phyloP scores from a whole-genome alignment of 2,797 vertebrate genomes.

The Paguma larvata region DNA sequence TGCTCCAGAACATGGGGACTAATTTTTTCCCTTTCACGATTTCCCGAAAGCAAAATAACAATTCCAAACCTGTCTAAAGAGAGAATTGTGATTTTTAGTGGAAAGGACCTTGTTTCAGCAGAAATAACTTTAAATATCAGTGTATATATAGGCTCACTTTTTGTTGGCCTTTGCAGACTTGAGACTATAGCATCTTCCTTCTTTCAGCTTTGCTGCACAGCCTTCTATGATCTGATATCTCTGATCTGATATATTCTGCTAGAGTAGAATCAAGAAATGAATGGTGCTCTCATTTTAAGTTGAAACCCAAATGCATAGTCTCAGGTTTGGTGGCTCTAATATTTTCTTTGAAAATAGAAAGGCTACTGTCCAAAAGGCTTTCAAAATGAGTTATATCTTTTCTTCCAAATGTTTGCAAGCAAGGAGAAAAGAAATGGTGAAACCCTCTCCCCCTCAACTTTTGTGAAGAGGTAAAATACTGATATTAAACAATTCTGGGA shows the following conservation, averaged over 20 bases:
- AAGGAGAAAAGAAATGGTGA: neutral
- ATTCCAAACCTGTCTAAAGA: neutral
- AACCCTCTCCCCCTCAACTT: neutral
- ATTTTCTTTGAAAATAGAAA: neutral
- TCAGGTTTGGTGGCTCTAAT: neutral
- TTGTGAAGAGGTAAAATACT: neutral
- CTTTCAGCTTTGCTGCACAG: neutral
- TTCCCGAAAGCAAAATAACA: constrained; percentile 18
- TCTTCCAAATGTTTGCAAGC: neutral
- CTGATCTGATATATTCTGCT: neutral
- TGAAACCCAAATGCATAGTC: neutral
- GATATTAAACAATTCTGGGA: neutral
- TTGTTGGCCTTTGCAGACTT: neutral
- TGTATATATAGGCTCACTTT: neutral
- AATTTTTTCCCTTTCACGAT: neutral
- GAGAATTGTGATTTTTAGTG: neutral
- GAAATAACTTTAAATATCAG: neutral
- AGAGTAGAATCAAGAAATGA: neutral
- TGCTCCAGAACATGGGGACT: neutral
- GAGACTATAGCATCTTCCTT: neutral
- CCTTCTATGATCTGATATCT: neutral
- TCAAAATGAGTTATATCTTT: constrained; percentile 19
- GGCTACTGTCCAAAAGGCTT: neutral
- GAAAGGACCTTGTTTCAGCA: neutral
- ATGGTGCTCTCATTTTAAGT: neutral